Base-by-base conservation (phyloP, 92 coral and sea anemone species). In the Isaurus tuberculatus region DNA sequence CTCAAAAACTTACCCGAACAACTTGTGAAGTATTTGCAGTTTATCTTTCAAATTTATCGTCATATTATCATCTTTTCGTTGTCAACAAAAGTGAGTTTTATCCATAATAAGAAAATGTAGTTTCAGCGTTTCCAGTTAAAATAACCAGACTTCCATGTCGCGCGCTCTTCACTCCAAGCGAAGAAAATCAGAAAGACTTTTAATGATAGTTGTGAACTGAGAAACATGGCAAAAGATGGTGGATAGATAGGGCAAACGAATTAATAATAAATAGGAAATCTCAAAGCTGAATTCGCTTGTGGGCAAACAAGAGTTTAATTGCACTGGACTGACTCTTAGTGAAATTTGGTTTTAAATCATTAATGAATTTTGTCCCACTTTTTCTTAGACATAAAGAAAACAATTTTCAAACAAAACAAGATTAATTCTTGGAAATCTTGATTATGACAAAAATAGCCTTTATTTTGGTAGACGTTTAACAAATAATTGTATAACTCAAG, bases 1-100 rank as follows among this genome's bases (percentile, higher is more conserved):
- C 2, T 19, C 26, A 25, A 44, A 46, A 28, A 44, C 92, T 86
- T 84, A 94, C 98, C 98, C 94, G 85, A 94, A 94, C 65, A 94
- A 79, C 33, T 91, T 92, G 75, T 91, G 98, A 1, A 94, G 91
- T 51, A 94, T 91, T 69, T 91, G 94, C 5, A 94, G 72, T 79
- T 89, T 94, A 65, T 88, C 89, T 26, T 91, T 64, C 8, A 94
- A 83, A 36, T 94, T 91, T 26, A 89, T 85, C 58, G 89, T 93
- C 93, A 93, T 91, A 3, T 55, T 20, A 55, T 64, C 53, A 73
- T 71, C 3, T 71, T 80, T 82, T 15, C 61, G 37, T 69, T 26
- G 29, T 20, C 26, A 55, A 46, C 51, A 5, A 34, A 23, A 5
- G 20, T 25, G 36, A 65, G 3, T 30, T 57, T 23, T 28, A 28